A percentile compares a stretch with the other conserved stretches of the same genome.
Conservation (phyloP, 2,888 invertebrate species). For the Lycocerus yunnanus region DNA sequence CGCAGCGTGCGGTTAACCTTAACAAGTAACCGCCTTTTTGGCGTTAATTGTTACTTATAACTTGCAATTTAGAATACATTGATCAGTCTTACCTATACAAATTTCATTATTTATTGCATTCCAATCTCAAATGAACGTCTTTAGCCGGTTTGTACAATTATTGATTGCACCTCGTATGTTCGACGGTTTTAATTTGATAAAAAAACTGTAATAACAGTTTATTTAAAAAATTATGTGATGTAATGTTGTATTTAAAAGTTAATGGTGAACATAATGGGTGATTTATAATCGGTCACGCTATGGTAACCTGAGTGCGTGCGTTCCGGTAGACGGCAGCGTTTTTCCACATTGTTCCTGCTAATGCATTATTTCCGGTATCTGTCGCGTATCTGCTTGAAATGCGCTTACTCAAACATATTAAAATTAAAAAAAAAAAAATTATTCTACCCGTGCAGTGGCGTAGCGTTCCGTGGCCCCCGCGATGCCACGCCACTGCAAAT, state of each 20-base stretch:
- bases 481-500: too few species aligned
- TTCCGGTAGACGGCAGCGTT: constrained; percentile 42
- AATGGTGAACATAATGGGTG: constrained; percentile 45
- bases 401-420: constrained; percentile 28
- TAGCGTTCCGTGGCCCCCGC: too few species aligned
- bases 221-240: constrained; percentile 25
- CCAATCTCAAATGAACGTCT: background rate
- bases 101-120: constrained; percentile 36
- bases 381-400: constrained; percentile 35
- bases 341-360: constrained; percentile 48
- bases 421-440: constrained; percentile 17
- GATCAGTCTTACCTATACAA: constrained; percentile 40
- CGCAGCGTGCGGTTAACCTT: constrained; percentile 28
- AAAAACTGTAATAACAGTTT: constrained; percentile 38
- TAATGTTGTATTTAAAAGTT: constrained; percentile 36
- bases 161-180: constrained; percentile 10
- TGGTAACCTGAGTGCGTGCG: constrained; percentile 44
- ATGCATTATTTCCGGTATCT: constrained; percentile 46
- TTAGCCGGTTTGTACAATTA: background rate
- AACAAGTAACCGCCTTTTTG: constrained; percentile 29
- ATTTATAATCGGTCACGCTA: constrained; percentile 51
- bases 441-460: too few species aligned
- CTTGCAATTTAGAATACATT: constrained; percentile 41
- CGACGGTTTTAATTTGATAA: constrained; percentile 21
- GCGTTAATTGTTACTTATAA: constrained; percentile 47